These are phyloP conservation scores for Periophthalmodon schlosseri DNA, from an alignment of 2,113 vertebrate genomes.

Conservation along the genomic window DNA sequence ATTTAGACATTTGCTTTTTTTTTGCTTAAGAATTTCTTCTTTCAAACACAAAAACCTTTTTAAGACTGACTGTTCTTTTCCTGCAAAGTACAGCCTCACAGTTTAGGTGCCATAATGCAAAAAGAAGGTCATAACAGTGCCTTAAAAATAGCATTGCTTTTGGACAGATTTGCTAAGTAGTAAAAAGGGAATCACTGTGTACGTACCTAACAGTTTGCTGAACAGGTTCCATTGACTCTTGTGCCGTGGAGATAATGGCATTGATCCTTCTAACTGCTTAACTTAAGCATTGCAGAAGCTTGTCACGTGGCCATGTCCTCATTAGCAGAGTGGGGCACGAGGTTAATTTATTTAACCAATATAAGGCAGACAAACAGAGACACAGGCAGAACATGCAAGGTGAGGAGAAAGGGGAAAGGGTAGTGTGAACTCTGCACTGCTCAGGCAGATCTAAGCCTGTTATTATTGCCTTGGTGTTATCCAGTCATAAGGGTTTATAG, in stretches of 20 bases:
- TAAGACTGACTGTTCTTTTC: not conserved
- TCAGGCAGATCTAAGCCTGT: slow-evolving; percentile 48
- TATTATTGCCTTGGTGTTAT: slow-evolving; percentile 27
- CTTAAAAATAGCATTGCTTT: not conserved
- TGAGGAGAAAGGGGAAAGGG: slow-evolving; percentile 12
- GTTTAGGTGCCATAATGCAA: not conserved
- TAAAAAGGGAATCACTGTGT: slow-evolving; percentile 21
- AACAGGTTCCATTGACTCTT: slow-evolving; percentile 67
- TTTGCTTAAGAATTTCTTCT: not conserved
- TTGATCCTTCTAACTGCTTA: slow-evolving; percentile 65
- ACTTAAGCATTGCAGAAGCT: slow-evolving; percentile 55
- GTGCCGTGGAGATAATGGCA: slow-evolving; percentile 55
- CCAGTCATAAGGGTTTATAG: not conserved
- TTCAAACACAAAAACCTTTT: not conserved
- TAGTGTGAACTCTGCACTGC: slow-evolving; percentile 22
- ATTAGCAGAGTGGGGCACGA: slow-evolving; percentile 60
- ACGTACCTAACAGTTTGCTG: slow-evolving; percentile 59
- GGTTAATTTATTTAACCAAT: slow-evolving; percentile 67
- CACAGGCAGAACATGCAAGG: slow-evolving; percentile 15
- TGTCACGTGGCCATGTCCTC: slow-evolving; percentile 68
- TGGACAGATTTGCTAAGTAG: not conserved
- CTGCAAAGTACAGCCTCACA: not conserved
- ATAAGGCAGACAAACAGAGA: slow-evolving; percentile 46
- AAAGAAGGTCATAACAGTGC: not conserved
- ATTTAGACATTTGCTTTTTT: too few relatives aligned